A percentile compares a stretch with the other conserved stretches of the same genome.
These are phyloP conservation scores for Micrastur ruficollis DNA, from an alignment of 2,797 vertebrate species.

Conservation along the genomic window DNA sequence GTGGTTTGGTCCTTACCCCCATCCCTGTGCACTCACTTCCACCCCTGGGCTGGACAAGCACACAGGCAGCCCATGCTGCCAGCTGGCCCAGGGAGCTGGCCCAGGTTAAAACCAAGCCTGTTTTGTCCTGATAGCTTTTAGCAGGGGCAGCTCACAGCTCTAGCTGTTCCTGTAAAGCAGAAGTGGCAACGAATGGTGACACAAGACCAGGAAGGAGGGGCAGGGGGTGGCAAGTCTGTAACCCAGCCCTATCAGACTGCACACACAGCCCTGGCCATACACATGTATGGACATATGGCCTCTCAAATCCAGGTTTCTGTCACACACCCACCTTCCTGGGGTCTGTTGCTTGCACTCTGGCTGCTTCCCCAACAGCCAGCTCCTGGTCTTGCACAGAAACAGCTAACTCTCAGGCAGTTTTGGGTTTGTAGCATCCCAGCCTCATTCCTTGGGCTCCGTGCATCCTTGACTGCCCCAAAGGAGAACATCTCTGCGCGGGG, in stretches of 20 bases:
- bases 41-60: not conserved
- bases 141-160: not conserved
- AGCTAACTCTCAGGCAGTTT: not conserved
- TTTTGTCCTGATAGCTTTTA: not conserved
- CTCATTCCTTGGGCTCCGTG: not conserved
- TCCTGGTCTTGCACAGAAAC: not conserved
- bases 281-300: not conserved
- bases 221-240: not conserved
- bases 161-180: not conserved
- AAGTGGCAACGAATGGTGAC: not conserved
- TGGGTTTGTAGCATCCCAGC: not conserved
- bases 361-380: not conserved
- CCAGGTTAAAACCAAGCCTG: not conserved
- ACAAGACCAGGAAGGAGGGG: not conserved
- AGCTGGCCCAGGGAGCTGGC: not conserved
- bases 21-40: not conserved
- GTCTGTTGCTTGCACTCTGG: not conserved
- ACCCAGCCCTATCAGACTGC: not conserved
- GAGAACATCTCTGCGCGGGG: not conserved
- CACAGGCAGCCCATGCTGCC: not conserved
- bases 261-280: not conserved
- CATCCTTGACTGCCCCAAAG: not conserved
- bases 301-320: not conserved
- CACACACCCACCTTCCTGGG: not conserved
- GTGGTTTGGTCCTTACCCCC: not conserved